Evolutionary conservation across 2,797 vertebrate genomes (phyloP).

Genomic region (Spea hammondii): DNA sequence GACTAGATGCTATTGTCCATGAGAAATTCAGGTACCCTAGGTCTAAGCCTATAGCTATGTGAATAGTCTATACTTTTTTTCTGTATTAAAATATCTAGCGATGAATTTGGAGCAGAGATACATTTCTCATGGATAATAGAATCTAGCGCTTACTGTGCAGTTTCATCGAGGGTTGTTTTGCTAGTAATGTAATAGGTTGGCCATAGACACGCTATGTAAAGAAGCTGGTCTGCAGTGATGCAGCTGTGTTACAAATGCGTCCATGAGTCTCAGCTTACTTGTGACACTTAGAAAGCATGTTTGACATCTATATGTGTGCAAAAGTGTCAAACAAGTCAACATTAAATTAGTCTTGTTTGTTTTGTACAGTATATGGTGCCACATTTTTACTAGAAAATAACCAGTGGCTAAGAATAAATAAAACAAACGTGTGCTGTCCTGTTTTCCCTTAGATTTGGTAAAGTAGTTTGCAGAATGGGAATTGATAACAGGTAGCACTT

Average conservation of each 20-base stretch:
- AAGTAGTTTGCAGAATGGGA: no score
- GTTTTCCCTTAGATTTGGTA: no score
- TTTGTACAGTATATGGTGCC: neutral
- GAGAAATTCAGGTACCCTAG: no score
- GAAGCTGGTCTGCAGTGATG: conserved; percentile 13
- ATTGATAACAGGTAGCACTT: no score
- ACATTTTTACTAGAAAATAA: neutral
- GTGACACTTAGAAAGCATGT: conserved; percentile 21
- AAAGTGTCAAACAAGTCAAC: conserved; percentile 13
- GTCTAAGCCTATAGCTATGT: no score
- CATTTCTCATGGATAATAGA: neutral
- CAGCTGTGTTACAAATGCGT: conserved; percentile 28
- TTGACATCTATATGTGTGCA: conserved; percentile 1
- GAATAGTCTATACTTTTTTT: no score
- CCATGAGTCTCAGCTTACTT: conserved; percentile 21
- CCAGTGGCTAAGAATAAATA: neutral
- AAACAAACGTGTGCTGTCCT: no score
- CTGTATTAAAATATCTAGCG: neutral
- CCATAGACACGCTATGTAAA: conserved; percentile 15
- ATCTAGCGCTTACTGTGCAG: neutral
- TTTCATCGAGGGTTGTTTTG: neutral
- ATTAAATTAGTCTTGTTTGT: conserved; percentile 14
- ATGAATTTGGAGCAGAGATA: neutral
- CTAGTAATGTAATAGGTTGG: conserved; percentile 20
- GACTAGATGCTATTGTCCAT: no score